Evolutionary conservation across 2,888 invertebrate species (phyloP).

Genomic region (Catocala nupta): DNA sequence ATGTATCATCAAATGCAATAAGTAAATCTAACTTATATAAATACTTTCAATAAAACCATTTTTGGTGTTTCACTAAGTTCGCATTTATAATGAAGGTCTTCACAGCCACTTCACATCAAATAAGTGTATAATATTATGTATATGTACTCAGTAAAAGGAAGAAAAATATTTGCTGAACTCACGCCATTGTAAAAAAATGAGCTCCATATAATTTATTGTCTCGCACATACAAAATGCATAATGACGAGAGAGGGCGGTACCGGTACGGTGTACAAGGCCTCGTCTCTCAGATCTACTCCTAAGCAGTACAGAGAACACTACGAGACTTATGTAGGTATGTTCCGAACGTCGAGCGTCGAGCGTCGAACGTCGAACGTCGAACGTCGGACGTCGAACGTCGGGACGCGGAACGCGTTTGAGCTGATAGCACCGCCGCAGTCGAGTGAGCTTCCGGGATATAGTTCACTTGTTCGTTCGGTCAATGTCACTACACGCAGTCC

Average conservation of each 20-base stretch:
- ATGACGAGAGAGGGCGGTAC: conserved; percentile 58
- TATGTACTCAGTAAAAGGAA: conserved; percentile 62
- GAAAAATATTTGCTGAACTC: conserved; percentile 58
- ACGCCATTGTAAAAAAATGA: conserved; percentile 61
- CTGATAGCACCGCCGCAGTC: conserved; percentile 30
- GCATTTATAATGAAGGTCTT: conserved; percentile 73
- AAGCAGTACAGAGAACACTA: conserved; percentile 47
- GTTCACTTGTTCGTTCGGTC: conserved; percentile 38
- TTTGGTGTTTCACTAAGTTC: conserved; percentile 72
- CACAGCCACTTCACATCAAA: conserved; percentile 81
- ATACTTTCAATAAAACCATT: conserved; percentile 74
- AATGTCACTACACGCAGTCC: conserved; percentile 40
- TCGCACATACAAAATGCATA: conserved; percentile 81
- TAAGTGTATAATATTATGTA: conserved; percentile 61
- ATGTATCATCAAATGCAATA: conserved; percentile 65
- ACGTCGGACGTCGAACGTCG: no score
- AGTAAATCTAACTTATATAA: conserved; percentile 69
- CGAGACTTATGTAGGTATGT: conserved; percentile 25
- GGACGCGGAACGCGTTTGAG: conserved; percentile 17
- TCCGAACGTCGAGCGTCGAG: neutral
- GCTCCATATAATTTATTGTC: conserved; percentile 81
- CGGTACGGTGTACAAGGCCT: conserved; percentile 24
- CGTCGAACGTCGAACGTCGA: neutral
- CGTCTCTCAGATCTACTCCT: conserved; percentile 56
- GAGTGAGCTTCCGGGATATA: conserved; percentile 23